phyloP scores from a whole-genome alignment of 2,888 invertebrate species.

The Agrenia bidenticulata region DNA sequence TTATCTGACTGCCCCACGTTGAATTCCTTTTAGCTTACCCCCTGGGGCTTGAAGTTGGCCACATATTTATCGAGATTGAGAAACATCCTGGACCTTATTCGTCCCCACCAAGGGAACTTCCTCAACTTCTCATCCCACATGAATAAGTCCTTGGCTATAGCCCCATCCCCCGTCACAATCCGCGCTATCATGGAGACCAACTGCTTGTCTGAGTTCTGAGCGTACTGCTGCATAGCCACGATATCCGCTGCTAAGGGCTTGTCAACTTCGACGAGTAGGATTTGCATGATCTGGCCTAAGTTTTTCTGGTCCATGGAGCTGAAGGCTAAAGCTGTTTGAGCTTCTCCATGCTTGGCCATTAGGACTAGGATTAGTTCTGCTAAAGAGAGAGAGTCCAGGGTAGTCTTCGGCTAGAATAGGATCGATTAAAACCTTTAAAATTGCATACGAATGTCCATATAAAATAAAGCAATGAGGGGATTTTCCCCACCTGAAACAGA shows the following conservation, averaged over 20 bases:
- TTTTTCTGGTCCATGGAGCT: slow-evolving; percentile 30
- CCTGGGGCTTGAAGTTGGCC: slow-evolving; percentile 22
- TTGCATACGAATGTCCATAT: too few species aligned
- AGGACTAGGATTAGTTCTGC: slow-evolving; percentile 30
- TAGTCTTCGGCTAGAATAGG: background rate
- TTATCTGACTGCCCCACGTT: too few species aligned
- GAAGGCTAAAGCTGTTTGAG: slow-evolving; percentile 33
- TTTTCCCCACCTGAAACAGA: too few species aligned
- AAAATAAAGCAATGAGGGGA: too few species aligned
- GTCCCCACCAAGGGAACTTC: slow-evolving; percentile 41
- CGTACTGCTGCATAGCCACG: slow-evolving; percentile 39
- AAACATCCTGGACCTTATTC: slow-evolving; percentile 35
- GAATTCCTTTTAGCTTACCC: background rate
- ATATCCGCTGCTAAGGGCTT: slow-evolving; percentile 32
- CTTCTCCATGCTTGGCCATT: slow-evolving; percentile 31
- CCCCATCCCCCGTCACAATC: slow-evolving; percentile 34
- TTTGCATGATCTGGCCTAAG: slow-evolving; percentile 31
- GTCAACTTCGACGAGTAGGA: slow-evolving; percentile 39
- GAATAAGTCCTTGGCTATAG: slow-evolving; percentile 37
- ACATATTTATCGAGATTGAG: slow-evolving; percentile 38
- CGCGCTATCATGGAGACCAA: slow-evolving; percentile 32
- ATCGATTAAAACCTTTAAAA: background rate
- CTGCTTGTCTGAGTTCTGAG: slow-evolving; percentile 32
- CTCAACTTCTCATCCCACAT: slow-evolving; percentile 36
- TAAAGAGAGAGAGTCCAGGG: slow-evolving; percentile 6